Evolutionary conservation across 1,140 invertebrate species (phyloP).

Genomic region (Tribolium castaneum): DNA sequence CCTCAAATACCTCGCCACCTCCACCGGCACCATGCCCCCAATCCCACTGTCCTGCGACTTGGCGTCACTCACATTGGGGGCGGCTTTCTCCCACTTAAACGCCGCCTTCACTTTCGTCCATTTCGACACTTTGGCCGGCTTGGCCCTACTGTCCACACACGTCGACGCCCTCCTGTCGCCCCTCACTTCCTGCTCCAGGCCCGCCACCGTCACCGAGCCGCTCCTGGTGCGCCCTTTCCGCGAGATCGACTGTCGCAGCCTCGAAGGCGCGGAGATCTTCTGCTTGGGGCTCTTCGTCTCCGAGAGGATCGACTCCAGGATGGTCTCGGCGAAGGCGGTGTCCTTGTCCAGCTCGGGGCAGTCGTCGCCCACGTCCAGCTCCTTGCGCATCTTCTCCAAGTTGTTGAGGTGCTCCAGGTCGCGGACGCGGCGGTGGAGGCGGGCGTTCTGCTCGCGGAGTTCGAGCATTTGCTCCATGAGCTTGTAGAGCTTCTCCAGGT

Average conservation of each 20-base stretch:
- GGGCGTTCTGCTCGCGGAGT: constrained; percentile 77
- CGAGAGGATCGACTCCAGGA: constrained; percentile 68
- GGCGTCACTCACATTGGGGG: constrained; percentile 59
- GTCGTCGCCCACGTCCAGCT: constrained; percentile 64
- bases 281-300: constrained; percentile 58
- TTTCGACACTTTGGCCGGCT: constrained; percentile 74
- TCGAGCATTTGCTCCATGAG: constrained; percentile 80
- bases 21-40: constrained; percentile 60
- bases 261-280: constrained; percentile 38
- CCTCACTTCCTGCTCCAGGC: background rate
- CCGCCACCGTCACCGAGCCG: constrained; percentile 49
- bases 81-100: constrained; percentile 77
- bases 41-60: constrained; percentile 64
- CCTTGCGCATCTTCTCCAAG: constrained; percentile 70
- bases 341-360: constrained; percentile 69
- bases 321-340: constrained; percentile 68
- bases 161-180: constrained; percentile 31
- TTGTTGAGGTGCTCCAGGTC: constrained; percentile 80
- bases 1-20: constrained; percentile 65
- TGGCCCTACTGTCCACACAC: constrained; percentile 59
- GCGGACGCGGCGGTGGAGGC: constrained; percentile 74
- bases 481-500: constrained; percentile 79
- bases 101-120: constrained; percentile 87
- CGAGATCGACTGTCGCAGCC: constrained; percentile 38
- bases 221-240: constrained; percentile 49